Evolutionary conservation across 2,888 invertebrate species (phyloP).

Genomic region (Sphinx pinastri): DNA sequence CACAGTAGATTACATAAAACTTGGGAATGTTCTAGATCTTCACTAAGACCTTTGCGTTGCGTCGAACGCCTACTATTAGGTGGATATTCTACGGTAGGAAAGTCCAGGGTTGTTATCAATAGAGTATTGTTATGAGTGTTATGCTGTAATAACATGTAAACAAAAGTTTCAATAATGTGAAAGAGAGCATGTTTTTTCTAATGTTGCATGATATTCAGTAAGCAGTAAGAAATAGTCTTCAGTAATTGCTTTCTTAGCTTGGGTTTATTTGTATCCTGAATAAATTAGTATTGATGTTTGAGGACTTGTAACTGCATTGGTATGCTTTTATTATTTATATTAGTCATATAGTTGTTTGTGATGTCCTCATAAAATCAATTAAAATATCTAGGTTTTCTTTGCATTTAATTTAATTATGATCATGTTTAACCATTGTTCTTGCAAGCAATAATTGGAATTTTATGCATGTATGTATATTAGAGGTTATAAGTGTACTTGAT

Average conservation of each 20-base stretch:
- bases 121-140: too few relatives aligned
- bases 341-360: neutral
- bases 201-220: neutral
- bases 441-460: too few relatives aligned
- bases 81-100: neutral
- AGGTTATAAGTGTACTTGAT: too few relatives aligned
- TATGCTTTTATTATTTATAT: neutral
- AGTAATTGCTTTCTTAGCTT: neutral
- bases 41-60: constrained; percentile 36
- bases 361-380: too few relatives aligned
- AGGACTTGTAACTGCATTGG: neutral
- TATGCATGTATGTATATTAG: too few relatives aligned
- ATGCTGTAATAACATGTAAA: neutral
- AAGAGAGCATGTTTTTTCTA: neutral
- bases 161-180: neutral
- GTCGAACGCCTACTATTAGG: neutral
- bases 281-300: neutral
- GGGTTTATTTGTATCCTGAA: neutral
- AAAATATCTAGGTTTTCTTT: too few relatives aligned
- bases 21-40: constrained; percentile 69
- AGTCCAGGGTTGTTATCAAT: too few relatives aligned
- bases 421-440: too few relatives aligned
- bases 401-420: too few relatives aligned
- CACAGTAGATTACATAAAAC: constrained; percentile 23
- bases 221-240: neutral